Conservation (phyloP, 53 echinoderm and acorn worm genomes). For the Apostichopus leukothele region DNA sequence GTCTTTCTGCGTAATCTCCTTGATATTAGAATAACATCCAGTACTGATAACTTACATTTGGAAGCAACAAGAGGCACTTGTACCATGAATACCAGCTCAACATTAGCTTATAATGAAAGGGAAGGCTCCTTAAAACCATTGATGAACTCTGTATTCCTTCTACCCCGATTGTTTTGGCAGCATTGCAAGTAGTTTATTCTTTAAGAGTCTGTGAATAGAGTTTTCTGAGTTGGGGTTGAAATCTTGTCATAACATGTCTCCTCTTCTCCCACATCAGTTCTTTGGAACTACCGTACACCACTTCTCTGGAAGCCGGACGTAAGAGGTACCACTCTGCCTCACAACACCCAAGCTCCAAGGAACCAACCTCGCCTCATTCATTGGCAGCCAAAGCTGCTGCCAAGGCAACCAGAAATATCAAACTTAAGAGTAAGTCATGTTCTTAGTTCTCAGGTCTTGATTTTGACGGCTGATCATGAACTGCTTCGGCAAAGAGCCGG, state of each 20-base stretch:
- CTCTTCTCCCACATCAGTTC: not conserved
- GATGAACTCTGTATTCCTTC: too few relatives aligned
- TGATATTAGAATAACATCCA: too few relatives aligned
- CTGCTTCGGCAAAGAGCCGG: too few relatives aligned
- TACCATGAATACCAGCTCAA: too few relatives aligned
- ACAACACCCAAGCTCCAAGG: constrained; percentile 61
- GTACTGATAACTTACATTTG: too few relatives aligned
- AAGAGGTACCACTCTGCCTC: constrained; percentile 66
- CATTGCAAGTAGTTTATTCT: not conserved
- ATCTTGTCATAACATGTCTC: not conserved
- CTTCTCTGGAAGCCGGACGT: constrained; percentile 74
- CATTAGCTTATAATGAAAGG: too few relatives aligned
- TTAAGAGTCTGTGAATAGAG: not conserved
- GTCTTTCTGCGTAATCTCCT: too few relatives aligned
- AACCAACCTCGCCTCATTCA: constrained; percentile 96
- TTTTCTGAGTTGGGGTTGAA: not conserved
- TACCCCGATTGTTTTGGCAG: too few relatives aligned
- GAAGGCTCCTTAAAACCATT: too few relatives aligned
- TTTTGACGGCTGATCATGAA: too few relatives aligned
- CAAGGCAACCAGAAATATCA: constrained; percentile 91
- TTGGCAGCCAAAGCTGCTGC: constrained; percentile 95
- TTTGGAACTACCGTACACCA: constrained; percentile 71
- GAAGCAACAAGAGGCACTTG: too few relatives aligned
- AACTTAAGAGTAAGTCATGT: constrained; percentile 53
- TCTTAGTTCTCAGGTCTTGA: too few relatives aligned